Base-by-base conservation (phyloP, 2,113 vertebrate species). In the Pithys albifrons region DNA sequence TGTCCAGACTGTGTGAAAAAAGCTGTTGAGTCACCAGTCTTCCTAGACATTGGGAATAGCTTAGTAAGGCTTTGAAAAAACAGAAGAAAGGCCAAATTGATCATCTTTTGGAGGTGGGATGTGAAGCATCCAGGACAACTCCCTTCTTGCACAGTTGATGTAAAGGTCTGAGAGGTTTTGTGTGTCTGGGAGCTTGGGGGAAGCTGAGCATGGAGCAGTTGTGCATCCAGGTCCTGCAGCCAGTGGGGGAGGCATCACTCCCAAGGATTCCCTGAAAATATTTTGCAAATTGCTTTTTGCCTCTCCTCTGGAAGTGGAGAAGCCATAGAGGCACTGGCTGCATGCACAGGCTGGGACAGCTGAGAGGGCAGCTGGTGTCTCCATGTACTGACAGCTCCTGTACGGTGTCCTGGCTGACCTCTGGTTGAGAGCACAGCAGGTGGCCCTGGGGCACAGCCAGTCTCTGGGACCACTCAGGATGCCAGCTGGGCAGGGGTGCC, bases 11-110 rank as follows among this genome's bases (percentile, higher is more conserved):
- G 14, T 73, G 67, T 82, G 85, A 62, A 51, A 81, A 87, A 91
- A 66, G 9, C 46, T 76, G 11, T n/a, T 88, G 91, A 92, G 59
- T 95, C 92, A 95, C 79, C 76, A 76, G 2, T 82, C 64, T 88
- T 76, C 91, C 59, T 79, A 93, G 91, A 86, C 82, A 17, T 62
- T 49, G 41, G 82, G 67, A 79, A 48, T 57, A 65, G 54, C 69
- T 91, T 85, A 69, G 74, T 77, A 92, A 92, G 43, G 35, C 66
- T 73, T 52, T 35, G 46, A n/a, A 80, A 96, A 94, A 82, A 58
- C 67, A 90, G 88, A 77, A 88, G 51, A 81, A 93, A 76, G 41
- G 67, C 54, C 28, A 80, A 82, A 66, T 24, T 57, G 79, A 49
- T 83, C 41, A 5, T 90, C 62, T 72, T 89, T 83, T 91, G 74